These are phyloP conservation scores for Trematocara variabile DNA, from an alignment of 2,113 vertebrate species.

Conservation along the genomic window DNA sequence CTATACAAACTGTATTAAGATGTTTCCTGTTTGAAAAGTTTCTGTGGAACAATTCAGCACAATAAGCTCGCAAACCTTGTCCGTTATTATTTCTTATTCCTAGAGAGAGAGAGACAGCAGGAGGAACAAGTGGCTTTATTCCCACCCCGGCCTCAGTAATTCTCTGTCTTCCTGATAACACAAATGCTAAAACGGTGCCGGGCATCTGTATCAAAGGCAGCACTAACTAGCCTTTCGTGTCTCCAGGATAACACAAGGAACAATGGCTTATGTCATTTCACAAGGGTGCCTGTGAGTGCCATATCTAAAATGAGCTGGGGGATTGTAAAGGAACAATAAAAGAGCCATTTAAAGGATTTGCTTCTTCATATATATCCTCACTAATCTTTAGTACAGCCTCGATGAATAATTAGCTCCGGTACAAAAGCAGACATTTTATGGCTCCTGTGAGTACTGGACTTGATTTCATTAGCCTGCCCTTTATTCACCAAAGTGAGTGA, in stretches of 20 bases:
- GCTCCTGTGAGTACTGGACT: conserved; percentile 46
- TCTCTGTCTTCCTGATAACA: conserved; percentile 61
- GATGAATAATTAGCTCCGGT: conserved; percentile 68
- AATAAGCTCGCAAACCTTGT: conserved; percentile 18
- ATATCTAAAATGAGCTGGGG: conserved; percentile 63
- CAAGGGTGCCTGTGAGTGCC: conserved; percentile 34
- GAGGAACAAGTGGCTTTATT: conserved; percentile 49
- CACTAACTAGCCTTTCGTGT: conserved; percentile 61
- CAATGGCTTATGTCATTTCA: conserved; percentile 68
- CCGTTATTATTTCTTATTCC: conserved; percentile 36
- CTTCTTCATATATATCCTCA: conserved; percentile 57
- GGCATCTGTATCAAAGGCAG: conserved; percentile 63
- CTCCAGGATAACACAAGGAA: conserved; percentile 60
- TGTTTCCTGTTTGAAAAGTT: conserved; percentile 5
- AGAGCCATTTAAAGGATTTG: conserved; percentile 73
- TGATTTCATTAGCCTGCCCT: conserved; percentile 64
- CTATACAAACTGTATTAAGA: neutral
- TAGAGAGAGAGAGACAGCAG: neutral
- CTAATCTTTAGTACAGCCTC: conserved; percentile 66
- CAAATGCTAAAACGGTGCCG: conserved; percentile 35
- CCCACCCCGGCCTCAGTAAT: conserved; percentile 44
- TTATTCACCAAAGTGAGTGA: conserved; percentile 29
- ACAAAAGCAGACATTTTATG: conserved; percentile 66
- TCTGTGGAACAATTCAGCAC: conserved; percentile 5
- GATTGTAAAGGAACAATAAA: conserved; percentile 61